Base-by-base conservation (phyloP, 1,140 invertebrate genomes). In the Nasonia longicornis region DNA sequence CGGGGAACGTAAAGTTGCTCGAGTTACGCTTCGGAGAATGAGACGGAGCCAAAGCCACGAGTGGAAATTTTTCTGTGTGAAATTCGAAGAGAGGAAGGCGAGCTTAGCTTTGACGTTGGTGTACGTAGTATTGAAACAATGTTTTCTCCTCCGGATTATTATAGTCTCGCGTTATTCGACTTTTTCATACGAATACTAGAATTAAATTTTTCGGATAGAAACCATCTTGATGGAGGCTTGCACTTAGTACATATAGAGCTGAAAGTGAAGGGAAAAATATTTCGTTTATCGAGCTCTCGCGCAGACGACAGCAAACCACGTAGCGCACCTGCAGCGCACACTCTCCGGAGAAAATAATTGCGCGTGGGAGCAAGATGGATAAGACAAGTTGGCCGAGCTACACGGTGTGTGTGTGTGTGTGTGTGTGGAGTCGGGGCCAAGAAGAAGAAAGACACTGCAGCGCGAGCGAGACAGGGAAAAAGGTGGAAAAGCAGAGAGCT, bases 21-120 rank as follows among this genome's bases (percentile, higher is more conserved):
- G 20, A 74, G 72, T 31, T 52, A 74, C 45, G 45, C 45, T 85
- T 81, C 75, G 83, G 82, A 83, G 35, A 58, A 16, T 20, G 16
- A 58, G 52, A 58, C 16, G 16, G 35, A 79, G 82, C 77, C 14
- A 58, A 58, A 58, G 83, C 38, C 70, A 38, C 26, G 31, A 71
- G 70, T 35, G 6, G 70, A 42, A 35, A 38, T 71, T 71, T 42
- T 71, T 38, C 35, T 38, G 31, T 31, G 67, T 22, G n/a, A n/a
- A 31, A 42, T n/a, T n/a, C 31, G n/a, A 42, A 71, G 20, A 31
- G 66, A 69, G 38, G 26, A 67, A 58, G 52, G 6, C 14, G 52
- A 58, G 52, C 52, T 58, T 58, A 58, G 52, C 52, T 58, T n/a
- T n/a, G 20, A 58, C 1, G 48, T 52, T 52, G 48, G 48, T 52